These are phyloP conservation scores for Leptosomus discolor DNA, from an alignment of 2,113 vertebrate genomes.

Conservation along the genomic window DNA sequence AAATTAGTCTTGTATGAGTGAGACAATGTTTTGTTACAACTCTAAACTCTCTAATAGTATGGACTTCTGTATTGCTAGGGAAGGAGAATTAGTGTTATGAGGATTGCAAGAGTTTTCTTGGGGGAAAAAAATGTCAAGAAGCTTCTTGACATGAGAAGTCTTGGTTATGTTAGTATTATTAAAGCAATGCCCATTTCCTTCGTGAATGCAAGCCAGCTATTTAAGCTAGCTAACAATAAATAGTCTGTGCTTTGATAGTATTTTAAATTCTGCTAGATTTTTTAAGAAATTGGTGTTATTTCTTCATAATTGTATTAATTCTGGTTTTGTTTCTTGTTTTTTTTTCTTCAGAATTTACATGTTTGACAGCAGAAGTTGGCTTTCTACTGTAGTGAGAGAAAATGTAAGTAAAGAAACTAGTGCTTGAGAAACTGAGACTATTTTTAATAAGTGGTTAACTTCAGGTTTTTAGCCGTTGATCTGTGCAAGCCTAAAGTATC, in stretches of 20 bases:
- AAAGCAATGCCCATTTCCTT: not conserved
- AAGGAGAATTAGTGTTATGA: not conserved
- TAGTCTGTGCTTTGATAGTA: not conserved
- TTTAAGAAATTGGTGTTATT: not conserved
- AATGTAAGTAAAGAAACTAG: slow-evolving; percentile 42
- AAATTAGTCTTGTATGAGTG: not conserved
- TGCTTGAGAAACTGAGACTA: not conserved
- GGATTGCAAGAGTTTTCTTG: not conserved
- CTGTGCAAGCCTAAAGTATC: not conserved
- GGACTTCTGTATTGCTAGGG: not conserved
- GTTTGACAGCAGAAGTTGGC: slow-evolving; percentile 63
- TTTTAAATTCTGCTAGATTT: not conserved
- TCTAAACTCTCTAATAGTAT: not conserved
- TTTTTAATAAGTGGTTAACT: not conserved
- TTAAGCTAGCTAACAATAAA: not conserved
- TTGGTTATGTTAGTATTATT: not conserved
- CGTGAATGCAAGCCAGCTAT: not conserved
- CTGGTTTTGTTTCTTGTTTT: not conserved
- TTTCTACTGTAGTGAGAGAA: slow-evolving; percentile 63
- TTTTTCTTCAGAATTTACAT: slow-evolving; percentile 50
- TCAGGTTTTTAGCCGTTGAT: not conserved
- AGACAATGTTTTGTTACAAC: not conserved
- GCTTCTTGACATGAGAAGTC: not conserved
- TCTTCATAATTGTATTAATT: not conserved
- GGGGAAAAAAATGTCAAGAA: not conserved